Conservation (phyloP, 2,888 invertebrate genomes). For the Tachystola acroxantha region DNA sequence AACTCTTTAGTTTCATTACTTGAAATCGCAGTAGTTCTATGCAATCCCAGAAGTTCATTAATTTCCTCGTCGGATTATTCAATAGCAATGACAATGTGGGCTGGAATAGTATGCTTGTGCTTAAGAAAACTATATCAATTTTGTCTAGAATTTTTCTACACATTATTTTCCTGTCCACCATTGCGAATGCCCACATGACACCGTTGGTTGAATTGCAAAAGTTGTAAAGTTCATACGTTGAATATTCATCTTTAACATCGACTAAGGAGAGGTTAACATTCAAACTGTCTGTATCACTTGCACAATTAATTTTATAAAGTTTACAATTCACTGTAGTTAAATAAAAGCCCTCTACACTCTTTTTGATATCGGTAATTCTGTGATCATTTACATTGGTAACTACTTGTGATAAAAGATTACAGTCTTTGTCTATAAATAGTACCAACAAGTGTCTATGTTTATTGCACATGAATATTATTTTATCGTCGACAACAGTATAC, state of each 20-base stretch:
- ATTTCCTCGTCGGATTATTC: slow-evolving; percentile 38
- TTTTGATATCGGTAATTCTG: slow-evolving; percentile 40
- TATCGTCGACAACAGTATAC: slow-evolving; percentile 25
- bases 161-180: slow-evolving; percentile 39
- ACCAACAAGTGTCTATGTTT: slow-evolving; percentile 58
- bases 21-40: slow-evolving; percentile 50
- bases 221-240: slow-evolving; percentile 38
- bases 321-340: slow-evolving; percentile 43
- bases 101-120: slow-evolving; percentile 21
- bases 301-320: slow-evolving; percentile 38
- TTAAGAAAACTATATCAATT: slow-evolving; percentile 41
- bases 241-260: slow-evolving; percentile 34
- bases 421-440: slow-evolving; percentile 35
- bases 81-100: slow-evolving; percentile 33
- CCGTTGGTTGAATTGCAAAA: slow-evolving; percentile 40
- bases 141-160: slow-evolving; percentile 39
- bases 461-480: slow-evolving; percentile 39
- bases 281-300: slow-evolving; percentile 19
- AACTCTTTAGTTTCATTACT: slow-evolving; percentile 38
- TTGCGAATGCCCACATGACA: slow-evolving; percentile 32
- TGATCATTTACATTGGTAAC: slow-evolving; percentile 52
- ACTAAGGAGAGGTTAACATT: slow-evolving; percentile 26
- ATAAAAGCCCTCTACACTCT: slow-evolving; percentile 27
- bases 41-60: slow-evolving; percentile 51
- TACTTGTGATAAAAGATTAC: slow-evolving; percentile 35